Conservation (phyloP, 2,797 vertebrate genomes). For the Hemitrygon akajei region DNA sequence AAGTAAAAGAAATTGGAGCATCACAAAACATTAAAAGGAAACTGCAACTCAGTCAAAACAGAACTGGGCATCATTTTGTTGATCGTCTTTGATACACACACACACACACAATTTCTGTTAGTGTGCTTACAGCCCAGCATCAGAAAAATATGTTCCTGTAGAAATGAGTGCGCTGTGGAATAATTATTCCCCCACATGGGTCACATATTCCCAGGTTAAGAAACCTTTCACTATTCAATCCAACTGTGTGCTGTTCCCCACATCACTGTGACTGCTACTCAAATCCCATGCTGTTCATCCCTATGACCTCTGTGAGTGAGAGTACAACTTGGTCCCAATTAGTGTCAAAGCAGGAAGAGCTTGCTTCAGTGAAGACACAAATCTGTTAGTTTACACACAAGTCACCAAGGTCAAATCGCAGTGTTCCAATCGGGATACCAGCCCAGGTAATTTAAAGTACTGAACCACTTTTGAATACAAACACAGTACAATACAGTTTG, state of each 20-base stretch:
- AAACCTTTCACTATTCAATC: background rate
- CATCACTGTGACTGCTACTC: background rate
- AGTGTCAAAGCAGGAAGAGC: background rate
- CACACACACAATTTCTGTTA: too few relatives aligned
- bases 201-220: background rate
- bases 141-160: background rate
- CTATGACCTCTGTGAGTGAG: slow-evolving; percentile 6
- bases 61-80: background rate
- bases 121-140: background rate
- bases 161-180: background rate
- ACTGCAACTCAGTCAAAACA: background rate
- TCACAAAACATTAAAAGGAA: background rate
- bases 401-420: slow-evolving; percentile 6
- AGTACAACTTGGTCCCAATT: background rate
- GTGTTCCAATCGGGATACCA: background rate
- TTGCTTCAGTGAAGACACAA: background rate
- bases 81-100: background rate
- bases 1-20: background rate
- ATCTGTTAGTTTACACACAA: background rate
- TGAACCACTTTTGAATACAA: background rate
- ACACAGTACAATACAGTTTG: background rate
- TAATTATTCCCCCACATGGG: background rate
- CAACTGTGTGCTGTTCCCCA: background rate
- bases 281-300: background rate
- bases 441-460: background rate